Evolutionary conservation across 2,113 vertebrate genomes (phyloP).

Genomic region (Gavialis gangeticus): DNA sequence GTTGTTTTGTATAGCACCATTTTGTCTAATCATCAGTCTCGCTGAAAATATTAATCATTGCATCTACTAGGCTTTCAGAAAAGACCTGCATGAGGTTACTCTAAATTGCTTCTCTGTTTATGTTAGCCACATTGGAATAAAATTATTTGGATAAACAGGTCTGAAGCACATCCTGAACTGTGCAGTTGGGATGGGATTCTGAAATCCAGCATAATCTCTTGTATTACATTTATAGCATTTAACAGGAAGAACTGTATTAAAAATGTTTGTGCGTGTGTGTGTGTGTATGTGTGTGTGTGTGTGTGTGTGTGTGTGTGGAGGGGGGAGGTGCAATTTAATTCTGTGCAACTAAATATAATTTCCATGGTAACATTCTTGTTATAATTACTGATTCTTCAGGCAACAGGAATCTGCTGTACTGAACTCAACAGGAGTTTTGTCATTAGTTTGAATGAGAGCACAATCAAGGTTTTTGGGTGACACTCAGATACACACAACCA

Average conservation of each 20-base stretch:
- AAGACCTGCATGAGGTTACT: slow-evolving; percentile 29
- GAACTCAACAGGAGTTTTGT: not conserved
- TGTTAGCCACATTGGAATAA: slow-evolving; percentile 49
- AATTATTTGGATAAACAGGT: slow-evolving; percentile 50
- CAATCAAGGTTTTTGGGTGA: not conserved
- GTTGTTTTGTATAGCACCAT: slow-evolving; percentile 33
- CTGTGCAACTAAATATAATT: slow-evolving; percentile 9
- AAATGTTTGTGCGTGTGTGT: not conserved
- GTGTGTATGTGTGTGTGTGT: not conserved
- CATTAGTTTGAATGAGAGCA: not conserved
- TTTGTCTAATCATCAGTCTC: slow-evolving; percentile 61
- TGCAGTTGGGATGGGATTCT: slow-evolving; percentile 52
- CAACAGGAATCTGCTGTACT: not conserved
- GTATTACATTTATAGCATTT: slow-evolving; percentile 40
- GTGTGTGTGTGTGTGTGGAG: not conserved
- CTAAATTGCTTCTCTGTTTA: slow-evolving; percentile 58
- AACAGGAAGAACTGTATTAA: slow-evolving; percentile 43
- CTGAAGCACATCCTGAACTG: slow-evolving; percentile 54
- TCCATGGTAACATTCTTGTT: slow-evolving; percentile 22
- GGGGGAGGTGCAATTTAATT: not conserved
- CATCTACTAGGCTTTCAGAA: slow-evolving; percentile 48
- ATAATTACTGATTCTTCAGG: not conserved
- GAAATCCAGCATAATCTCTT: slow-evolving; percentile 59
- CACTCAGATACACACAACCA: too few relatives aligned
- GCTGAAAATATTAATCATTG: slow-evolving; percentile 65